These are phyloP conservation scores for Caerostris extrusa DNA, from an alignment of 1,140 invertebrate species.

Conservation along the genomic window DNA sequence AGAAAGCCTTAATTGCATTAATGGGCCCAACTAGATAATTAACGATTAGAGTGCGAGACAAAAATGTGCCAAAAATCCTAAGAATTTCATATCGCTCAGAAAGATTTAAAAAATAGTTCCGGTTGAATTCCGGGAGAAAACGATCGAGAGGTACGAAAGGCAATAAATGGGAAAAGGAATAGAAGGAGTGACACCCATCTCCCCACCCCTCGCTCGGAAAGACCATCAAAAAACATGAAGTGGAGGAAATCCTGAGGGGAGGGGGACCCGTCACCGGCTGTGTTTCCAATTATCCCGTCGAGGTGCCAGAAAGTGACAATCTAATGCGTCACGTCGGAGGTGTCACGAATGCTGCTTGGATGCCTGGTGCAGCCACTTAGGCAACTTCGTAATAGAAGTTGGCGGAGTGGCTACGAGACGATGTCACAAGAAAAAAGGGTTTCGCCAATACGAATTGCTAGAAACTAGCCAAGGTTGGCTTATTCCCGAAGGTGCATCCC, in stretches of 20 bases:
- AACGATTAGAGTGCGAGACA: not conserved
- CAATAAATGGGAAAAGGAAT: not conserved
- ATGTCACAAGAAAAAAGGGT: not conserved
- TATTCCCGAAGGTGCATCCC: not conserved
- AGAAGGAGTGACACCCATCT: not conserved
- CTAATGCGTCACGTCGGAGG: conserved; percentile 67
- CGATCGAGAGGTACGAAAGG: not conserved
- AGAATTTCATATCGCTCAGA: conserved; percentile 14
- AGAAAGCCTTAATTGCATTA: not conserved
- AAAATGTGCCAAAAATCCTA: not conserved
- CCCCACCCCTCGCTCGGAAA: not conserved
- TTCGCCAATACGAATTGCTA: not conserved
- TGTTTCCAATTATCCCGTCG: conserved; percentile 73
- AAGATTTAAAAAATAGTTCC: not conserved
- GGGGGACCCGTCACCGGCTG: not conserved
- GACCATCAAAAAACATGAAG: conserved; percentile 64
- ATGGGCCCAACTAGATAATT: not conserved
- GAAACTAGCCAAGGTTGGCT: not conserved
- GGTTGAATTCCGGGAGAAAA: conserved; percentile 10
- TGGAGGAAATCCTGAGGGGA: conserved; percentile 43
- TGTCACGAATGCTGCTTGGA: conserved; percentile 51
- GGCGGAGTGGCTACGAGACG: not conserved
- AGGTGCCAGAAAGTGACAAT: conserved; percentile 70
- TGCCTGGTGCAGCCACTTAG: conserved; percentile 45
- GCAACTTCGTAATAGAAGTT: conserved; percentile 52